Evolutionary conservation across 2,113 vertebrate species (phyloP).

Genomic region (Nesoenas mayeri): DNA sequence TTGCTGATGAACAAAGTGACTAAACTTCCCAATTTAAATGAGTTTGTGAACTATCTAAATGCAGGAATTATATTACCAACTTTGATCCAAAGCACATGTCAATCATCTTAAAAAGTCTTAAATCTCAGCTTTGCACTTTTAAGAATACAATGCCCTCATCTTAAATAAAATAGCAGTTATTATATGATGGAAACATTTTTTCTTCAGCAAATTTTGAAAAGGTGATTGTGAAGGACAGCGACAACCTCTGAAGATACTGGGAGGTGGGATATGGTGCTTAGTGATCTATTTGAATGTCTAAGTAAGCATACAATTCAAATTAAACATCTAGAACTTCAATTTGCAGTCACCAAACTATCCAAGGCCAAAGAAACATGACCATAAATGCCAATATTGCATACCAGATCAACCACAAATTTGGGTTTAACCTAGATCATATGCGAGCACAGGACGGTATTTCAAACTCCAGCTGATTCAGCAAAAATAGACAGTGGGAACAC

Average conservation of each 20-base stretch:
- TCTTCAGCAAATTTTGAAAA: not conserved
- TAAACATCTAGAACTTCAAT: not conserved
- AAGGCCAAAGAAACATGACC: not conserved
- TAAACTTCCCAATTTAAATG: not conserved
- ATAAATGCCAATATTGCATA: not conserved
- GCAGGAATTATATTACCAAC: not conserved
- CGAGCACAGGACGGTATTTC: not conserved
- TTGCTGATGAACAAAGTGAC: not conserved
- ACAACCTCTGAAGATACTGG: not conserved
- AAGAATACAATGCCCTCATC: not conserved
- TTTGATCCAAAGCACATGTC: not conserved
- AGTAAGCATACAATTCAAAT: not conserved
- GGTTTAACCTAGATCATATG: not conserved
- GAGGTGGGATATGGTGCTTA: not conserved
- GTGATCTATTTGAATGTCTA: not conserved
- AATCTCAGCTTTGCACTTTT: not conserved
- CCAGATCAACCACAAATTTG: not conserved
- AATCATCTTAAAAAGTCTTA: not conserved
- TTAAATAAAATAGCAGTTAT: not conserved
- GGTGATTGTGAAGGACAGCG: not conserved
- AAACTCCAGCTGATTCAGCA: not conserved
- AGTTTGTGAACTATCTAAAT: not conserved
- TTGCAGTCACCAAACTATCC: not conserved
- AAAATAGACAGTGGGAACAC: not conserved
- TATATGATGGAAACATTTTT: not conserved